A percentile compares a stretch with the other conserved stretches of the same genome.
These are phyloP conservation scores for Octonoba sinensis DNA, from an alignment of 2,888 invertebrate genomes.

Conservation along the genomic window DNA sequence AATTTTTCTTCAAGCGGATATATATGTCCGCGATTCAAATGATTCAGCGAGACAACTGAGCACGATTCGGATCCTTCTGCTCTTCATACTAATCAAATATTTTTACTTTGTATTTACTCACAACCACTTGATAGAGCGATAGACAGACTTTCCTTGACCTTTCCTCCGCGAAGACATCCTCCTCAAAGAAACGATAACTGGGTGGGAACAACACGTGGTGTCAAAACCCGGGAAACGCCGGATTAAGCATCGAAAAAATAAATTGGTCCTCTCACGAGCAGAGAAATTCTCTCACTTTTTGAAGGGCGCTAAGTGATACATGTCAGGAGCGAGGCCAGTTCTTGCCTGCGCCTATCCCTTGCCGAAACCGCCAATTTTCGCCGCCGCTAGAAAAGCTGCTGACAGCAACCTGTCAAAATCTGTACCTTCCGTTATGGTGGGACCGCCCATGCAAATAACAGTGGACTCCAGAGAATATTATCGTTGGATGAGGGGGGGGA, in stretches of 20 bases:
- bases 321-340: constrained; percentile 45
- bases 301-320: constrained; percentile 57
- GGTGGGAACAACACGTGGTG: too few relatives aligned
- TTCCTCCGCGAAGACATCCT: not conserved
- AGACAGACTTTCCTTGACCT: constrained; percentile 15
- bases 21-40: too few relatives aligned
- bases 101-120: constrained; percentile 21
- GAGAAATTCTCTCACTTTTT: constrained; percentile 18
- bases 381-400: constrained; percentile 28
- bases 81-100: not conserved
- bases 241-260: too few relatives aligned
- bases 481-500: not conserved
- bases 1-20: too few relatives aligned
- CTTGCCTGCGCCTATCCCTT: constrained; percentile 9
- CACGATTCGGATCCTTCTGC: too few relatives aligned
- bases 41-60: too few relatives aligned
- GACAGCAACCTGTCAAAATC: constrained; percentile 54
- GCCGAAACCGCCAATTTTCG: constrained; percentile 50
- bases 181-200: too few relatives aligned
- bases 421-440: constrained; percentile 44
- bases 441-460: constrained; percentile 57
- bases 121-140: not conserved
- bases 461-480: constrained; percentile 6
- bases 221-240: too few relatives aligned
- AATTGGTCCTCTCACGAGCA: too few relatives aligned